Percentiles rank a stretch among this genome's conserved stretches.
These are phyloP conservation scores for Mycalesis mineus DNA, from an alignment of 2,888 invertebrate genomes.

Conservation along the genomic window DNA sequence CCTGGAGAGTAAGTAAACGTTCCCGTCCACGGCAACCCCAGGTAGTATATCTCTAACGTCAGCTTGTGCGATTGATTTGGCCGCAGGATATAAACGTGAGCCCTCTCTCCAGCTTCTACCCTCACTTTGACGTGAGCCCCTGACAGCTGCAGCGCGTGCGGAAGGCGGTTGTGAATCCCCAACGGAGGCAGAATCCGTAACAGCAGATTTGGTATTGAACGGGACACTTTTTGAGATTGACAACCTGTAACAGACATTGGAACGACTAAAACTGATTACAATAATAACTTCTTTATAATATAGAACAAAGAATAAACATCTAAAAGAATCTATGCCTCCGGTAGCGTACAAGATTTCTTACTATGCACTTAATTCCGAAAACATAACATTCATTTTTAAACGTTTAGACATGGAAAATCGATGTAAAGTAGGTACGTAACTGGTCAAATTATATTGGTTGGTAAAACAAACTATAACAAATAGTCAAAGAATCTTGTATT, in stretches of 20 bases:
- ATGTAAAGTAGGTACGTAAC: no score
- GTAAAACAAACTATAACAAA: no score
- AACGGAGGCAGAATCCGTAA: constrained; percentile 86
- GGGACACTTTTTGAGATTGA: constrained; percentile 57
- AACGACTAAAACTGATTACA: no score
- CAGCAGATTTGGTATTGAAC: constrained; percentile 83
- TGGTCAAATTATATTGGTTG: no score
- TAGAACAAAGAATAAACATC: no score
- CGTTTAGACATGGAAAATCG: no score
- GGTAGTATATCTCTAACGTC: constrained; percentile 76
- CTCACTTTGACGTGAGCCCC: constrained; percentile 59
- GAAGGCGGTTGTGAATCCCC: constrained; percentile 85
- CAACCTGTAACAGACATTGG: constrained; percentile 52
- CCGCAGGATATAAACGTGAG: constrained; percentile 83
- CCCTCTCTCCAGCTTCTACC: constrained; percentile 84
- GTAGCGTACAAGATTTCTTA: no score
- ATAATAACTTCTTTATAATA: no score
- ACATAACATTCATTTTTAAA: no score
- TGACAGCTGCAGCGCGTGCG: constrained; percentile 80
- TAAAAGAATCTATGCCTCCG: no score
- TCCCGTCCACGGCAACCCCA: constrained; percentile 84
- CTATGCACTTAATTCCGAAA: no score
- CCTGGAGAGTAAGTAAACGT: constrained; percentile 82
- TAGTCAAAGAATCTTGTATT: no score
- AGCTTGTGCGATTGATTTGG: constrained; percentile 77